These are phyloP conservation scores for Mythimna lalbum DNA, from an alignment of 2,888 invertebrate genomes.

Conservation along the genomic window DNA sequence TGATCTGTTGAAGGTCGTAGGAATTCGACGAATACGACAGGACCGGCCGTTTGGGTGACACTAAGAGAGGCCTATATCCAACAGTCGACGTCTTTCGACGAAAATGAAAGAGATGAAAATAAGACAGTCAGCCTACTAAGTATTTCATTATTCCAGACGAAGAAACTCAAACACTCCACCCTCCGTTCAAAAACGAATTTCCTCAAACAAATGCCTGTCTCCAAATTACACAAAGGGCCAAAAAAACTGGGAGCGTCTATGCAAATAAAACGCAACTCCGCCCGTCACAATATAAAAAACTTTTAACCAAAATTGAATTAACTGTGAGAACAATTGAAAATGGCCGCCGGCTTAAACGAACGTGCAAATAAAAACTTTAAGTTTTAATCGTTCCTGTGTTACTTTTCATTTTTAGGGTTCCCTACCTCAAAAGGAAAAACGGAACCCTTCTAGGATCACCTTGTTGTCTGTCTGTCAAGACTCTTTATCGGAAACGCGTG, in stretches of 20 bases:
- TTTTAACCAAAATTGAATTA: conserved; percentile 69
- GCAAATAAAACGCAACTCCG: conserved; percentile 52
- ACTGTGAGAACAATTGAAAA: conserved; percentile 67
- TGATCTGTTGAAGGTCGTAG: no score
- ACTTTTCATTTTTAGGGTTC: conserved; percentile 40
- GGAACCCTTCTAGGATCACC: no score
- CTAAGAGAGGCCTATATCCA: no score
- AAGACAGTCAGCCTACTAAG: no score
- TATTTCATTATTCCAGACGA: background rate
- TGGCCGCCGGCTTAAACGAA: conserved; percentile 51
- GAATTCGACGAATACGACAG: no score
- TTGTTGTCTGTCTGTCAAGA: no score
- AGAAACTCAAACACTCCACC: background rate
- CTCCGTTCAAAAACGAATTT: background rate
- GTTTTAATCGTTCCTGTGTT: conserved; percentile 55
- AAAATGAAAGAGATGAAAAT: no score
- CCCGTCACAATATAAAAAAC: conserved; percentile 60
- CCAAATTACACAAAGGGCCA: conserved; percentile 18
- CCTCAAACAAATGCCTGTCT: conserved; percentile 17
- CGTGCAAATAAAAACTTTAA: conserved; percentile 57
- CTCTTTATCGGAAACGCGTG: no score
- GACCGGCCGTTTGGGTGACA: no score
- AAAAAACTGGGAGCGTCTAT: conserved; percentile 30
- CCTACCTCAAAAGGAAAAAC: no score
- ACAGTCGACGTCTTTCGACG: no score